Percentiles rank a stretch among this genome's conserved stretches.
These are phyloP conservation scores for Neodiprion fabricii DNA, from an alignment of 1,140 invertebrate species.

Conservation along the genomic window DNA sequence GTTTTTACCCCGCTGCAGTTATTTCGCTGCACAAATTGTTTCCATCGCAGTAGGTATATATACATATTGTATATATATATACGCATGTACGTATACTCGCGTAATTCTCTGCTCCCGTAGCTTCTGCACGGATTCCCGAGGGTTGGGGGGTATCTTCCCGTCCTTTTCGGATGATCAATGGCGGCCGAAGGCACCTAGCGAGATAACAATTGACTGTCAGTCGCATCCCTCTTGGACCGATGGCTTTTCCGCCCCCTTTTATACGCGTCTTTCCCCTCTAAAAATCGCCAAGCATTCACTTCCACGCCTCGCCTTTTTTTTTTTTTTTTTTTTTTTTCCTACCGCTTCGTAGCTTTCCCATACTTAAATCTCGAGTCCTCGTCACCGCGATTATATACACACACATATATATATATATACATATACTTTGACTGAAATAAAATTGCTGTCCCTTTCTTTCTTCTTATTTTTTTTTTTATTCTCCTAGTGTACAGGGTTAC, in stretches of 20 bases:
- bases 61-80: too few species aligned
- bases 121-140: background rate
- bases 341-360: background rate
- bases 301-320: background rate
- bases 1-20: too few species aligned
- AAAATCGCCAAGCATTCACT: background rate
- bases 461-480: too few species aligned
- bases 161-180: slow-evolving; percentile 28
- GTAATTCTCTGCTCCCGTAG: background rate
- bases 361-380: background rate
- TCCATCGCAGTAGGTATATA: too few species aligned
- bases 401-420: too few species aligned
- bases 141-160: background rate
- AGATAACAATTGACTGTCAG: slow-evolving; percentile 35
- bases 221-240: slow-evolving; percentile 31
- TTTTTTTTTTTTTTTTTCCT: background rate
- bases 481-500: too few species aligned
- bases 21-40: too few species aligned
- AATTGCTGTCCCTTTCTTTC: too few species aligned
- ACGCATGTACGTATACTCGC: too few species aligned
- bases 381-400: background rate
- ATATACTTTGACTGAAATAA: too few species aligned
- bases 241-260: slow-evolving; percentile 21
- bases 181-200: slow-evolving; percentile 20
- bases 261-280: background rate